Conservation (phyloP, 2,888 invertebrate species). For the Latheticus oryzae region DNA sequence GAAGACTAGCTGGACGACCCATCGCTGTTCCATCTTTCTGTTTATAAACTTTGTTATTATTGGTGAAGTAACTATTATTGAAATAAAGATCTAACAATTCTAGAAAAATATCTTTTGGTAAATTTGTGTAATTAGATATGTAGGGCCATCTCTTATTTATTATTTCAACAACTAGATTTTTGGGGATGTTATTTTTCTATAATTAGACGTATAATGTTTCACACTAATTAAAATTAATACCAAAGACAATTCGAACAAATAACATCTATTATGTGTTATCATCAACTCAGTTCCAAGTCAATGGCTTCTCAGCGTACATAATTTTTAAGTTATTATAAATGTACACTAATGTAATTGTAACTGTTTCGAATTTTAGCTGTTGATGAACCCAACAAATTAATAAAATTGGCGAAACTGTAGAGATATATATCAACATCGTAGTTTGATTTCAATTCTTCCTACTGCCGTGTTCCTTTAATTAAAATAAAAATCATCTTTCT, state of each 20-base stretch:
- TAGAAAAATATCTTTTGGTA: neutral
- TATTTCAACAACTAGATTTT: slow-evolving; percentile 1
- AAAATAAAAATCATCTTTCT: neutral
- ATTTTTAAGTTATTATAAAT: neutral
- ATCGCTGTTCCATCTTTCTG: neutral
- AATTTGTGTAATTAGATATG: neutral
- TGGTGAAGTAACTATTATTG: neutral
- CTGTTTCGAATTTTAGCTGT: neutral
- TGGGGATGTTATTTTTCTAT: slow-evolving; percentile 1
- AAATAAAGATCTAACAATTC: slow-evolving; percentile 1
- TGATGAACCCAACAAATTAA: neutral
- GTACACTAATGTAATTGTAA: no score
- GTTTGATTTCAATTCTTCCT: slow-evolving; percentile 1
- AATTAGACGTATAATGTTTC: neutral
- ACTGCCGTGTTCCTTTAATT: slow-evolving; percentile 1
- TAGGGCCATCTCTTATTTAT: slow-evolving; percentile 1
- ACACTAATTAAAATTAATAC: neutral
- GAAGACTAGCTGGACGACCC: neutral
- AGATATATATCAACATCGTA: slow-evolving; percentile 1
- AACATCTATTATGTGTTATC: neutral
- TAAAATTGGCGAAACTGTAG: slow-evolving; percentile 1
- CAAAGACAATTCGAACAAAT: neutral
- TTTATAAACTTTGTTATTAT: neutral
- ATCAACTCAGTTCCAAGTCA: neutral
- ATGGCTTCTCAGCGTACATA: neutral